A percentile compares a stretch with the other conserved stretches of the same genome.
These are phyloP conservation scores for Halictus rubicundus DNA, from an alignment of 1,140 invertebrate genomes.

Conservation along the genomic window DNA sequence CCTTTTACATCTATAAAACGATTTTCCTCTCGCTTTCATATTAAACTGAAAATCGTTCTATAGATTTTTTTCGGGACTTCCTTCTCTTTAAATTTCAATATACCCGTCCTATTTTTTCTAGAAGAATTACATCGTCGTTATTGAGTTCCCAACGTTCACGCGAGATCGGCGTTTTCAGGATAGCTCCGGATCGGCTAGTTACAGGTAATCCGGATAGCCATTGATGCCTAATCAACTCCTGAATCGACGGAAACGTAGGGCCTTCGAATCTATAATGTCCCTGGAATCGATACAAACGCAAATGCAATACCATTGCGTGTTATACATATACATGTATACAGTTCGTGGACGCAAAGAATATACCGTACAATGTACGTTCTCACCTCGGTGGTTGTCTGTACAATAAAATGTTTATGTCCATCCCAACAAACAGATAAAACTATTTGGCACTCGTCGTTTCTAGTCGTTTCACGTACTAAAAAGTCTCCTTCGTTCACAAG, in stretches of 20 bases:
- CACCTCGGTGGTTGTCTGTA: conserved; percentile 95
- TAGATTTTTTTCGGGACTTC: conserved; percentile 64
- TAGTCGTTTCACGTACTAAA: conserved; percentile 95
- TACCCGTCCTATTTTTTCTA: conserved; percentile 97
- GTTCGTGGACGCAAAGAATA: no score
- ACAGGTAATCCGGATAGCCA: conserved; percentile 91
- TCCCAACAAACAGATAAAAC: conserved; percentile 98
- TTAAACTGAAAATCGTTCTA: not conserved
- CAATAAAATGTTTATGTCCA: conserved; percentile 98
- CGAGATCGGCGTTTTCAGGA: conserved; percentile 92
- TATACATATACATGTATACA: no score
- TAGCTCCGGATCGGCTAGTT: conserved; percentile 94
- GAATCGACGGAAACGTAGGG: conserved; percentile 94
- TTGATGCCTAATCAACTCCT: conserved; percentile 94
- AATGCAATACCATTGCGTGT: no score
- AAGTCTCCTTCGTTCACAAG: conserved; percentile 95
- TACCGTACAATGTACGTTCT: conserved; percentile 18
- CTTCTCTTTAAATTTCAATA: conserved; percentile 18
- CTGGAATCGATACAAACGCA: conserved; percentile 65
- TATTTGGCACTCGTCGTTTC: conserved; percentile 94
- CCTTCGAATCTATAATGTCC: conserved; percentile 97
- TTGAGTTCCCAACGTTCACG: conserved; percentile 98
- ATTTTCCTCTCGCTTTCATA: no score
- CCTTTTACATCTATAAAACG: no score
- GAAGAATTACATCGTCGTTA: conserved; percentile 95